These are phyloP conservation scores for Anneissia japonica DNA, from an alignment of 35 echinoderm and acorn worm genomes.

Conservation along the genomic window DNA sequence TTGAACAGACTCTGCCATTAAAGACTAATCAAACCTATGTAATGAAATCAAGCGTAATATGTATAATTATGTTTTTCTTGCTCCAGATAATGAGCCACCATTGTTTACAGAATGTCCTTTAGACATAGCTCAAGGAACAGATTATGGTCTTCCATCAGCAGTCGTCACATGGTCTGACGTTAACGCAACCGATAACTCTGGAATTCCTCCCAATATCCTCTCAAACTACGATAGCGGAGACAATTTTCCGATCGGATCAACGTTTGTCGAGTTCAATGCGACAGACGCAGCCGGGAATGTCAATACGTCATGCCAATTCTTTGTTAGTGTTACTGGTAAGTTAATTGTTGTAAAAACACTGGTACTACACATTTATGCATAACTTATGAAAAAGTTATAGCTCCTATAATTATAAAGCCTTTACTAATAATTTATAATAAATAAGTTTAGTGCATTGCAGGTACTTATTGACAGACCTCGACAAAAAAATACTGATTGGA, in stretches of 20 bases:
- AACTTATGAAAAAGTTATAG: too few relatives aligned
- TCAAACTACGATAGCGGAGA: neutral
- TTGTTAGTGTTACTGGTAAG: neutral
- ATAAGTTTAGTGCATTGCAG: too few relatives aligned
- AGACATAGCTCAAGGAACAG: neutral
- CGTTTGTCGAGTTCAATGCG: neutral
- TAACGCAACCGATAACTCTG: neutral
- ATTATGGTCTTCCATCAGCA: neutral
- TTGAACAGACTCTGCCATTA: too few relatives aligned
- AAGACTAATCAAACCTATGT: too few relatives aligned
- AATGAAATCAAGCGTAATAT: too few relatives aligned
- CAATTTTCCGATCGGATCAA: neutral
- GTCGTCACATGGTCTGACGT: neutral
- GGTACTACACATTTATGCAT: too few relatives aligned
- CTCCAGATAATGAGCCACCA: neutral
- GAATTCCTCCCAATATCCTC: neutral
- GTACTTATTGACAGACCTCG: too few relatives aligned
- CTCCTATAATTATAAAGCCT: too few relatives aligned
- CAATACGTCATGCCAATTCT: neutral
- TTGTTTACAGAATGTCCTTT: neutral
- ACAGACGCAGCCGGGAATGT: neutral
- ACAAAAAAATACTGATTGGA: too few relatives aligned
- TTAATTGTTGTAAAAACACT: too few relatives aligned
- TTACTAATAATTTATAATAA: too few relatives aligned
- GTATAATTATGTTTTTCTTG: too few relatives aligned